These are phyloP conservation scores for Lissocephala sabroskyi DNA, from an alignment of 2,888 invertebrate genomes.

Conservation along the genomic window DNA sequence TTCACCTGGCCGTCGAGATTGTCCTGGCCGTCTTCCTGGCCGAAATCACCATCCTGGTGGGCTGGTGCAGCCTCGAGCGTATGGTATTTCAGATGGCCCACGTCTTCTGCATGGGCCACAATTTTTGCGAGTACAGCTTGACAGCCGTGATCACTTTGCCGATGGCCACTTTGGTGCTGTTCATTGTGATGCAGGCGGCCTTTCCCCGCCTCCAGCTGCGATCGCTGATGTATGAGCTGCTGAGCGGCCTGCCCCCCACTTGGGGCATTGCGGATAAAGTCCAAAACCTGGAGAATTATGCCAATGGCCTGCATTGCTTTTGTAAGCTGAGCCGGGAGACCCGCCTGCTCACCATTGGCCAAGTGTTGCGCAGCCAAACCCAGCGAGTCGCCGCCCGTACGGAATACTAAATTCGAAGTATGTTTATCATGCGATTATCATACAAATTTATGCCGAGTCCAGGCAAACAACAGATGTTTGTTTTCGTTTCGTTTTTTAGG, in stretches of 20 bases:
- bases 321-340: constrained; percentile 25
- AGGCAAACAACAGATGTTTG: too few relatives aligned
- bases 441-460: constrained; percentile 59
- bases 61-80: constrained; percentile 31
- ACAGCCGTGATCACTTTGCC: background rate
- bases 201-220: constrained; percentile 22
- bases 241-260: constrained; percentile 24
- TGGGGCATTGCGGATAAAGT: constrained; percentile 18
- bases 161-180: background rate
- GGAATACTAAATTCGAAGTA: too few relatives aligned
- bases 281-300: constrained; percentile 16
- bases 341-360: constrained; percentile 21
- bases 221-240: constrained; percentile 18
- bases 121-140: constrained; percentile 25
- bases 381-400: too few relatives aligned
- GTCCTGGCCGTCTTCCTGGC: constrained; percentile 24
- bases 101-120: constrained; percentile 12
- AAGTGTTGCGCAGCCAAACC: too few relatives aligned
- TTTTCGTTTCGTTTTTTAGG: too few relatives aligned
- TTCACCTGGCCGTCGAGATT: constrained; percentile 16
- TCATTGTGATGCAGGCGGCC: constrained; percentile 6
- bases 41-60: constrained; percentile 22
- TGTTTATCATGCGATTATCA: too few relatives aligned
- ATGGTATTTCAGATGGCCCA: constrained; percentile 13
- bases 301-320: constrained; percentile 15